Evolutionary conservation across 2,113 vertebrate species (phyloP).

Genomic region (Cinclus mexicanus): DNA sequence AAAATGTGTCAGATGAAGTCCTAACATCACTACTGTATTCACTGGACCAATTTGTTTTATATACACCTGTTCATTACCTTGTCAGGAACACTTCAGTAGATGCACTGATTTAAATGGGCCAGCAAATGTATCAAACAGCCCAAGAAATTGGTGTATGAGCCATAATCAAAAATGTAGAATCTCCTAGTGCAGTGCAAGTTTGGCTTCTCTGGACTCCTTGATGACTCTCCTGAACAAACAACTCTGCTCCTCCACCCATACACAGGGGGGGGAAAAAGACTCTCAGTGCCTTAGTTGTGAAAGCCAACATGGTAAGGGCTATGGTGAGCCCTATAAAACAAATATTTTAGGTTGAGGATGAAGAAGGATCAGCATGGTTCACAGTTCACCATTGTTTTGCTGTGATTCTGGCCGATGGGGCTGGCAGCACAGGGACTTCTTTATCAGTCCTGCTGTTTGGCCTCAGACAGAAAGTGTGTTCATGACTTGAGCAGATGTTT

Average conservation of each 20-base stretch:
- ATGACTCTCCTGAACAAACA: background rate
- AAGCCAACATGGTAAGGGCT: background rate
- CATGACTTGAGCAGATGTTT: slow-evolving; percentile 76
- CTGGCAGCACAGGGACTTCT: background rate
- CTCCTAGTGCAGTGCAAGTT: background rate
- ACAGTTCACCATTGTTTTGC: background rate
- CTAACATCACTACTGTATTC: background rate
- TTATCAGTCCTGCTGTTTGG: background rate
- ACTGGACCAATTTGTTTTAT: background rate
- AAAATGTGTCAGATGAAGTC: background rate
- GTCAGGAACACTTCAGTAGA: background rate
- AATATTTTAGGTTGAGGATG: background rate
- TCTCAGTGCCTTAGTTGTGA: background rate
- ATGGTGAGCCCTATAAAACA: background rate
- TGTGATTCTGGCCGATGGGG: background rate
- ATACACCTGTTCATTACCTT: background rate
- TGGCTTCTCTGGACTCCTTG: background rate
- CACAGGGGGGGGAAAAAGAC: fast-evolving
- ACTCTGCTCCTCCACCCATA: background rate
- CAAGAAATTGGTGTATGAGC: background rate
- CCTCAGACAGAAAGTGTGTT: slow-evolving; percentile 48
- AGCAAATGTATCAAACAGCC: background rate
- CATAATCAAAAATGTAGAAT: background rate
- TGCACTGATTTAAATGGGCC: background rate
- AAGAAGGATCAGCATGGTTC: background rate